Evolutionary conservation across 1,140 invertebrate species (phyloP).

Genomic region (silkworm (Bombyx mori)): DNA sequence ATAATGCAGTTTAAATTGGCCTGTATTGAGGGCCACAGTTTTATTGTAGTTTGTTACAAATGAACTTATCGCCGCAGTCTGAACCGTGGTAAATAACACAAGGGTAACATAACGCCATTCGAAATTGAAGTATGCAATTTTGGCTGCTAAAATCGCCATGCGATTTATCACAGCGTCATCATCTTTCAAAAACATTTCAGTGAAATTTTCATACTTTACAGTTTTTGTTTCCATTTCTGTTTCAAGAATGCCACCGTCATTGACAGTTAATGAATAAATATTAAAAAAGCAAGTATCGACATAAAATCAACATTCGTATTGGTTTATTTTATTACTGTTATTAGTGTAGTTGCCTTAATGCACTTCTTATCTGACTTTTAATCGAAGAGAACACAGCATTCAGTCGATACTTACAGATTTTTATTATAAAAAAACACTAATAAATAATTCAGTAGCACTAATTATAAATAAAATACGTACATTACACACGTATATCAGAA

Average conservation of each 20-base stretch:
- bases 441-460: too few relatives aligned
- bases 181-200: slow-evolving; percentile 10
- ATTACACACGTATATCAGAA: background rate
- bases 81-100: slow-evolving; percentile 26
- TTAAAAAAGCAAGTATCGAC: too few relatives aligned
- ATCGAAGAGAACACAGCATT: too few relatives aligned
- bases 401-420: background rate
- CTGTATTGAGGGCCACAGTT: slow-evolving; percentile 26
- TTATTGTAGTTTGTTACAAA: slow-evolving; percentile 35
- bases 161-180: slow-evolving; percentile 14
- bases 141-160: slow-evolving; percentile 31
- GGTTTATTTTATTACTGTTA: too few relatives aligned
- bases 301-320: too few relatives aligned
- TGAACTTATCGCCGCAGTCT: slow-evolving; percentile 20
- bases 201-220: background rate
- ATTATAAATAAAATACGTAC: too few relatives aligned
- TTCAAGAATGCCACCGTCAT: too few relatives aligned
- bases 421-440: too few relatives aligned
- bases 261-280: too few relatives aligned
- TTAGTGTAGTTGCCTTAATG: too few relatives aligned
- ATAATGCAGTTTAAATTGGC: slow-evolving; percentile 21
- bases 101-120: slow-evolving; percentile 43
- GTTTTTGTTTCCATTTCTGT: background rate
- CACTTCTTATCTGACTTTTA: too few relatives aligned
- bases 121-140: slow-evolving; percentile 39